These are phyloP conservation scores for Bombyx mandarina DNA, from an alignment of 1,140 invertebrate genomes.

Conservation along the genomic window DNA sequence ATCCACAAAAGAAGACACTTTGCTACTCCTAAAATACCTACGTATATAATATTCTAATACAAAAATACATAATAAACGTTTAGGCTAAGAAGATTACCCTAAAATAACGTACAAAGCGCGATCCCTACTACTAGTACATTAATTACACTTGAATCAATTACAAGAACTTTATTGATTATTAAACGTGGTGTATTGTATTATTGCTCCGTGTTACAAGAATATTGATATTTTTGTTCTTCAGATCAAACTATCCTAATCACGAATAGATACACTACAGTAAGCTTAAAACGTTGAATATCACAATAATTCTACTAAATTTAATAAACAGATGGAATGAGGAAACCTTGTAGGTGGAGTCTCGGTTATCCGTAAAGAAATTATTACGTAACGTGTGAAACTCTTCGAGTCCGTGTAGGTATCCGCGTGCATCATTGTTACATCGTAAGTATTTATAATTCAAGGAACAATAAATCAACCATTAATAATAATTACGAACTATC, in stretches of 20 bases:
- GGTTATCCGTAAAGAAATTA: conserved; percentile 33
- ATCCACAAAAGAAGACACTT: conserved; percentile 2
- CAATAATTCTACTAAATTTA: conserved; percentile 55
- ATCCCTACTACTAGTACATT: conserved; percentile 7
- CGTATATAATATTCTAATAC: conserved; percentile 13
- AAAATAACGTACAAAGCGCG: conserved; percentile 26
- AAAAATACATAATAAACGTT: conserved; percentile 21
- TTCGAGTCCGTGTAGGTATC: conserved; percentile 12
- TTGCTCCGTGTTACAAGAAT: no score
- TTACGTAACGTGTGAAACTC: conserved; percentile 37
- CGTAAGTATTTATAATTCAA: no score
- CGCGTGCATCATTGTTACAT: conserved; percentile 4
- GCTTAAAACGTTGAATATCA: conserved; percentile 48
- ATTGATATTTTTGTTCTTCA: no score
- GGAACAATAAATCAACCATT: no score
- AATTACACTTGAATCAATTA: no score
- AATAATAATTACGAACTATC: no score
- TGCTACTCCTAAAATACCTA: conserved; percentile 4
- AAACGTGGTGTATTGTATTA: no score
- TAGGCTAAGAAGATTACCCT: conserved; percentile 23
- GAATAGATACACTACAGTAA: no score
- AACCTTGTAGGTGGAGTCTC: conserved; percentile 5
- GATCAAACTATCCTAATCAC: no score
- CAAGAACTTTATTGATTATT: no score
- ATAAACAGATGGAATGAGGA: conserved; percentile 38